phyloP scores from a whole-genome alignment of 2,888 invertebrate genomes.

The Charanyca ferruginea region DNA sequence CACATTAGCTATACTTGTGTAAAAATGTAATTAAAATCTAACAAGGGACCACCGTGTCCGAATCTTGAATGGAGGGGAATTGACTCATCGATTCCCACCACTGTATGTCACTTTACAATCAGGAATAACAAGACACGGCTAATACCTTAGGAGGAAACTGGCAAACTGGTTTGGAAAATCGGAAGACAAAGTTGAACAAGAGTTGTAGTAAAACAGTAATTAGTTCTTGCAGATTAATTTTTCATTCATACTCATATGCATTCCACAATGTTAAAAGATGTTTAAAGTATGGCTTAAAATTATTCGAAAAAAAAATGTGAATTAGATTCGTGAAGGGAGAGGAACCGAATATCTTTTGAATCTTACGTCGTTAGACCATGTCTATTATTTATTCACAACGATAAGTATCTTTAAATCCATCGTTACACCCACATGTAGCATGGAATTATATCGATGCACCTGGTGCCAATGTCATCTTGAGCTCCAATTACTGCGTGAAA shows the following conservation, averaged over 20 bases:
- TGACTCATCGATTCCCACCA: background rate
- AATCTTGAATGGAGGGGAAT: background rate
- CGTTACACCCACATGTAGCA: conserved; percentile 37
- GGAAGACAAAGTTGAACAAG: background rate
- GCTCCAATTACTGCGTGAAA: conserved; percentile 46
- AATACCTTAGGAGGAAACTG: background rate
- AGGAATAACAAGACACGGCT: background rate
- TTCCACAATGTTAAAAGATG: too few species aligned
- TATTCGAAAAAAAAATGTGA: background rate
- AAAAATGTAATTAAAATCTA: conserved; percentile 26
- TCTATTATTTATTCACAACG: conserved; percentile 27
- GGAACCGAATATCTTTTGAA: conserved; percentile 1
- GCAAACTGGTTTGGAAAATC: background rate
- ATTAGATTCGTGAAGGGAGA: background rate
- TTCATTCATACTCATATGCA: too few species aligned
- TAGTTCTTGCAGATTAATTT: too few species aligned
- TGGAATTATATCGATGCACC: conserved; percentile 50
- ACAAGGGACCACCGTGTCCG: conserved; percentile 25
- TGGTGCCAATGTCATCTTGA: conserved; percentile 52
- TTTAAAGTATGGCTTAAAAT: too few species aligned
- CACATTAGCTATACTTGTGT: background rate
- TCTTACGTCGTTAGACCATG: background rate
- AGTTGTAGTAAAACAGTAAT: background rate
- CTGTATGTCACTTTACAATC: background rate
- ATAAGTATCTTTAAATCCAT: conserved; percentile 35